Base-by-base conservation (phyloP, 2,888 invertebrate species). In the Herminia tarsipennalis region DNA sequence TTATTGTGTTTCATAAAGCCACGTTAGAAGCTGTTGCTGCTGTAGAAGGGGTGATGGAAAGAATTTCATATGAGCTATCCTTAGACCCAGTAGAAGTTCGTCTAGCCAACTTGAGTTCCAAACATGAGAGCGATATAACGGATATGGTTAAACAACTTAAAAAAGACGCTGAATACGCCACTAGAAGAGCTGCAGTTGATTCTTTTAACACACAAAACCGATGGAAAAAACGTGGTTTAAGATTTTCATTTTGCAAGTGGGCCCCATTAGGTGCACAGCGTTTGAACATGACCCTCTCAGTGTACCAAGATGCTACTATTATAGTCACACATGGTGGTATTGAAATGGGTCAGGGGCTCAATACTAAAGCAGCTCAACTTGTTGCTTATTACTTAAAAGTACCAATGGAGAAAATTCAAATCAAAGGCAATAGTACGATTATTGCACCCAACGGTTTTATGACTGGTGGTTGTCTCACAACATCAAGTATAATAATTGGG, bases 291-390 rank as follows among this genome's bases (percentile, higher is more conserved):
- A 71, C 61, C 29, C 1, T 71, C 0, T 42, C 59, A 5, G 54
- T 69, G 1, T 72, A 41, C 30, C 66, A 70, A 1, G 95, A 96
- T 76, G 95, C 94, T 0, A 92, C 94, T 0, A 95, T 97, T 0
- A 89, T 94, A 1, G 89, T 97, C 8, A 85, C 93, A 0, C 95
- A 96, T 58, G 94, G 94, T 6, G 95, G 95, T 3, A 85, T 94
- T 17, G 95, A 96, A 88, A 93, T 94, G 80, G 97, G 97, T 0
- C 97, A 97, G 85, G 97, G 97, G 3, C 91, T 96, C 22, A 87
- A 96, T 59, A 96, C 96, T 3, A 85, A 94, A 93, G 92, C 93
- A 3, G 92, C 92, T 9, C 95, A 95, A 85, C 93, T 94, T 6
- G 75, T 75, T 18, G 95, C 95, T 0, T 91, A 94, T 66, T 91